A percentile compares a stretch with the other conserved stretches of the same genome.
Conservation (phyloP, 2,888 invertebrate genomes). For the Subacronicta megacephala region DNA sequence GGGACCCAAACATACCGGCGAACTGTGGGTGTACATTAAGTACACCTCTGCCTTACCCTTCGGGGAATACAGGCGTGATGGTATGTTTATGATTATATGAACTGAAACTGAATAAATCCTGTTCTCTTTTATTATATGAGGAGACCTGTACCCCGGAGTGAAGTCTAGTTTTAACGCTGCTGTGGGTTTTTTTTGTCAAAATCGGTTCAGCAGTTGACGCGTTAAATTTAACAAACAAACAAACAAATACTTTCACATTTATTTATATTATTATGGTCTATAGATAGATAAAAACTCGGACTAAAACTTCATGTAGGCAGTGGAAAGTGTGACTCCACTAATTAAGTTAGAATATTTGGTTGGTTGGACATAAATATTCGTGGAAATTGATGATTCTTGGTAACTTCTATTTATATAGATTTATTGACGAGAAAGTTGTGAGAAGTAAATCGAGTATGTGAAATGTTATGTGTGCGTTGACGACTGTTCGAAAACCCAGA, state of each 20-base stretch:
- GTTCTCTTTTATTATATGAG: too few species aligned
- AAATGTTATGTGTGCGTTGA: not conserved
- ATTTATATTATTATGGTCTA: not conserved
- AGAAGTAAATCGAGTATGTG: not conserved
- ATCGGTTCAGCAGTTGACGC: too few species aligned
- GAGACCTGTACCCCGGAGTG: too few species aligned
- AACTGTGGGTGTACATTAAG: too few species aligned
- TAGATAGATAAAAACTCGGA: slow-evolving; percentile 19
- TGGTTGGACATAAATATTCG: not conserved
- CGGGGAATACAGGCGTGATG: too few species aligned
- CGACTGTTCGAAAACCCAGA: too few species aligned
- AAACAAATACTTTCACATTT: not conserved
- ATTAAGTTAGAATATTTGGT: slow-evolving; percentile 38
- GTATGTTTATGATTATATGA: too few species aligned
- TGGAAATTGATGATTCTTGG: slow-evolving; percentile 8
- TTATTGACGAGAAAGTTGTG: not conserved
- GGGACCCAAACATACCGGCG: too few species aligned
- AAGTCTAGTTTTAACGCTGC: too few species aligned
- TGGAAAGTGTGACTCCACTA: slow-evolving; percentile 33
- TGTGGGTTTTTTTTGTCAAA: too few species aligned
- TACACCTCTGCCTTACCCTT: too few species aligned
- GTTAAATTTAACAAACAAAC: not conserved
- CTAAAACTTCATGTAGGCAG: slow-evolving; percentile 25
- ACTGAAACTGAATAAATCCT: too few species aligned
- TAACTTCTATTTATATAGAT: not conserved